Evolutionary conservation across 2,113 vertebrate genomes (phyloP).

Genomic region (Gopherus flavomarginatus): DNA sequence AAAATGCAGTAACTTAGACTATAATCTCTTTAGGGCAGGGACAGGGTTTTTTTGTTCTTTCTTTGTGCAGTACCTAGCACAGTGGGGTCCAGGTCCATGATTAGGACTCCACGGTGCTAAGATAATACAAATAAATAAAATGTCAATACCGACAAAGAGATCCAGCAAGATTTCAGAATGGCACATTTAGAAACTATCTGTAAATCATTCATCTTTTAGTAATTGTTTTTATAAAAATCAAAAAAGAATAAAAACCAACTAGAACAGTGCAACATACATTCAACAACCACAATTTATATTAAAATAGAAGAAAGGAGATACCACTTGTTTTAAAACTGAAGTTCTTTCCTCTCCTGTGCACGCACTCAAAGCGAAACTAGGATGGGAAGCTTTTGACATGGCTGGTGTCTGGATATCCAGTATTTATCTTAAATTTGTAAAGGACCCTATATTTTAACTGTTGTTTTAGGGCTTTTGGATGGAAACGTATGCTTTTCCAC

Average conservation of each 20-base stretch:
- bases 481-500: neutral
- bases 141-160: neutral
- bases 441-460: neutral
- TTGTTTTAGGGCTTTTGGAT: neutral
- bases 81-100: neutral
- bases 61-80: too few species aligned
- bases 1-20: neutral
- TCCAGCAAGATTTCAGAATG: neutral
- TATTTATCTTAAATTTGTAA: neutral
- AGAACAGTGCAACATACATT: neutral
- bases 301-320: neutral
- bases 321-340: neutral
- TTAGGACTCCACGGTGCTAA: neutral
- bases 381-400: accelerated
- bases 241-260: neutral
- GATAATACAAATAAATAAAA: neutral
- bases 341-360: neutral
- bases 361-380: neutral
- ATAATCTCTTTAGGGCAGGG: neutral
- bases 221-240: neutral
- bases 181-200: neutral
- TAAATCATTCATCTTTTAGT: neutral
- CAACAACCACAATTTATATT: neutral
- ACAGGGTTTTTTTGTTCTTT: neutral
- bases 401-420: neutral